Conservation (phyloP, 92 coral and sea anemone genomes). For the Virgularia gustaviana region DNA sequence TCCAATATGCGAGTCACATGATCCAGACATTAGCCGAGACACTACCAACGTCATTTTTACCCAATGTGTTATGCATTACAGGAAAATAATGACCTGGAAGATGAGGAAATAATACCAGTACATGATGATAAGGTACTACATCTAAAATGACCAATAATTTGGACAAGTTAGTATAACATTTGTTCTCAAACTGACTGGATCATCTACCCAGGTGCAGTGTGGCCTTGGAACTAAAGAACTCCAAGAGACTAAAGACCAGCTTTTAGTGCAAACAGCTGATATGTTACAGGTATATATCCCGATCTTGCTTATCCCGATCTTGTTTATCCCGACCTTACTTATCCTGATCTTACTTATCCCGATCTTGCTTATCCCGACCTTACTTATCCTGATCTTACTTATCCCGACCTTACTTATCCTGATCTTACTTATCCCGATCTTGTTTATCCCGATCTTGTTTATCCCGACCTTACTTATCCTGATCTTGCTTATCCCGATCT, state of each 20-base stretch:
- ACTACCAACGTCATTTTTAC: background rate
- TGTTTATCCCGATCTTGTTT: no score
- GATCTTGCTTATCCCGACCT: no score
- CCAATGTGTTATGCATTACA: background rate
- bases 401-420: no score
- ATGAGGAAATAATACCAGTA: conserved; percentile 10
- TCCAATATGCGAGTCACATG: background rate
- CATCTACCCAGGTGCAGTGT: conserved; percentile 54
- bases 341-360: no score
- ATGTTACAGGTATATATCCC: conserved; percentile 89
- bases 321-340: no score
- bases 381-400: no score
- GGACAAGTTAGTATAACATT: background rate
- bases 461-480: no score
- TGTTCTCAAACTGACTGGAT: background rate
- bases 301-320: no score
- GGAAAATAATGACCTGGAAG: conserved; percentile 17
- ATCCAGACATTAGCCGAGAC: background rate
- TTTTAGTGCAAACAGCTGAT: conserved; percentile 91
- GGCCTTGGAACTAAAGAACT: conserved; percentile 93
- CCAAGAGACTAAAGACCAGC: conserved; percentile 91
- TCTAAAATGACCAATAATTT: background rate
- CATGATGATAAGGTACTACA: conserved; percentile 15
- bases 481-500: no score
- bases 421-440: no score